These are phyloP conservation scores for Metridium senile DNA, from an alignment of 92 coral and sea anemone genomes.

Conservation along the genomic window DNA sequence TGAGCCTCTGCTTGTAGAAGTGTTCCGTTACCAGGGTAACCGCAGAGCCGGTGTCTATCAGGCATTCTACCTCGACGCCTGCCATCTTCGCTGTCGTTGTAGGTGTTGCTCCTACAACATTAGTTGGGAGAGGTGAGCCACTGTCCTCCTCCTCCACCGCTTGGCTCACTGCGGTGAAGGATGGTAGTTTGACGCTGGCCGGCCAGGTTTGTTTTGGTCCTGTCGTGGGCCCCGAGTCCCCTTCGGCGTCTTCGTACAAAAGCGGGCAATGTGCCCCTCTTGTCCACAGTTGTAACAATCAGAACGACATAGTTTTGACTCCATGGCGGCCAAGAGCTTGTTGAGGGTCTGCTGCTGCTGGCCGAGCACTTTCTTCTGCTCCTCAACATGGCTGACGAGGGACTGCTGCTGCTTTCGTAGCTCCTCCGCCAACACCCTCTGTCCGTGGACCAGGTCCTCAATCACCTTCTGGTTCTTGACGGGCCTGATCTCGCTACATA, in stretches of 20 bases:
- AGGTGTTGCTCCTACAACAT: constrained; percentile 19
- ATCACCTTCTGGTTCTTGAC: not conserved
- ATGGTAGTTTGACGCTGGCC: constrained; percentile 26
- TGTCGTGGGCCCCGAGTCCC: not conserved
- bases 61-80: constrained; percentile 40
- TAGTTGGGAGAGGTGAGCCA: constrained; percentile 32
- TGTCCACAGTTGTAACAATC: constrained; percentile 40
- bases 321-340: not conserved
- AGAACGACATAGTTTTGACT: not conserved
- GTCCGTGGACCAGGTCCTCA: constrained; percentile 11
- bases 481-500: not conserved
- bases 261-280: constrained; percentile 3
- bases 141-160: constrained; percentile 32
- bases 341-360: constrained; percentile 10
- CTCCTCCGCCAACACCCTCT: constrained; percentile 34
- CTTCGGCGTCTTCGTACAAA: constrained; percentile 20
- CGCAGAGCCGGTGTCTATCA: constrained; percentile 59
- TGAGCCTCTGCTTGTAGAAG: constrained; percentile 41
- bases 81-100: constrained; percentile 37
- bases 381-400: not conserved
- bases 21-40: constrained; percentile 53
- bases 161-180: constrained; percentile 48
- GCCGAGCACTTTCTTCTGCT: not conserved
- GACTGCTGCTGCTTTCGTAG: constrained; percentile 20
- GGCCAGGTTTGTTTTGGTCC: not conserved